These are phyloP conservation scores for Trilocha varians DNA, from an alignment of 2,888 invertebrate genomes.

Conservation along the genomic window DNA sequence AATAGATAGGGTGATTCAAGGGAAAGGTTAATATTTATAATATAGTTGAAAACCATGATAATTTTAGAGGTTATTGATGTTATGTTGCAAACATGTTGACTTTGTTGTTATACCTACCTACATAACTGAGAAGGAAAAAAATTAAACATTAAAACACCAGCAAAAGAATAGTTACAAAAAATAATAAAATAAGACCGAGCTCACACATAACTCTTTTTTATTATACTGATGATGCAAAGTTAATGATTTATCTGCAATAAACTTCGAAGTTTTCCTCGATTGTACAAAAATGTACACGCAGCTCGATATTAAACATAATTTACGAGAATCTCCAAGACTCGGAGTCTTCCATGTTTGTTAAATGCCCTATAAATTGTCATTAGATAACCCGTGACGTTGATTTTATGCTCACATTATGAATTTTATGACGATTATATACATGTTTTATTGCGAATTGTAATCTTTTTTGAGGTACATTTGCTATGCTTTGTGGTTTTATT, in stretches of 20 bases:
- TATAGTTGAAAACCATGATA: too few relatives aligned
- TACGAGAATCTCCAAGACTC: neutral
- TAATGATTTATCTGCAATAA: neutral
- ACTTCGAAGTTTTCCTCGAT: neutral
- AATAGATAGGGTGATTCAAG: too few relatives aligned
- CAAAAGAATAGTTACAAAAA: too few relatives aligned
- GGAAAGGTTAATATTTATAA: too few relatives aligned
- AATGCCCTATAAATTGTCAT: neutral
- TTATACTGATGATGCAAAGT: neutral
- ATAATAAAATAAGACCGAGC: too few relatives aligned
- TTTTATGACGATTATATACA: neutral
- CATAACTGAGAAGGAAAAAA: too few relatives aligned
- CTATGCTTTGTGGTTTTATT: too few relatives aligned
- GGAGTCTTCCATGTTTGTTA: neutral
- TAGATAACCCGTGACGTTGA: neutral
- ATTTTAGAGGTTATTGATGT: too few relatives aligned
- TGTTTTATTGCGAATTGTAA: neutral
- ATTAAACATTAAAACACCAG: too few relatives aligned
- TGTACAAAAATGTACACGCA: neutral
- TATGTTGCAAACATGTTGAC: too few relatives aligned
- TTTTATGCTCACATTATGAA: neutral
- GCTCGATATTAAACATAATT: neutral
- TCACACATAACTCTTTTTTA: neutral
- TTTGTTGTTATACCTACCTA: too few relatives aligned
- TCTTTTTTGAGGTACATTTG: too few relatives aligned